Evolutionary conservation across 2,888 invertebrate genomes (phyloP).

Genomic region (Yponomeuta sedellus): DNA sequence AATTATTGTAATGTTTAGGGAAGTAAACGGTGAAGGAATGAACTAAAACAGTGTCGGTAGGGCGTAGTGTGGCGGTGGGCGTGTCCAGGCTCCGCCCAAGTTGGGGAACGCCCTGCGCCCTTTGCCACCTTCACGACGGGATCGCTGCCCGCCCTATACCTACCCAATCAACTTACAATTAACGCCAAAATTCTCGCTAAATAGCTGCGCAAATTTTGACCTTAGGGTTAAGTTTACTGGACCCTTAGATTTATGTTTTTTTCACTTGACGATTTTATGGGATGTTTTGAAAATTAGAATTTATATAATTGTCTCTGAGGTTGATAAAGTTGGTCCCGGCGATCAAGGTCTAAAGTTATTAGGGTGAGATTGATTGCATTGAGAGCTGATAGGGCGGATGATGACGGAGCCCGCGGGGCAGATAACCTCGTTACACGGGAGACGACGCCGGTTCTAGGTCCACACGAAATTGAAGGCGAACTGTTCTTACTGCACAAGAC

Average conservation of each 20-base stretch:
- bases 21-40: background rate
- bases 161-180: conserved; percentile 5
- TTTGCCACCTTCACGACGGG: conserved; percentile 63
- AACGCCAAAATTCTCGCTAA: background rate
- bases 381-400: conserved; percentile 55
- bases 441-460: conserved; percentile 20
- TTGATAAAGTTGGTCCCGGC: background rate
- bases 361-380: conserved; percentile 54
- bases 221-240: background rate
- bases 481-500: background rate
- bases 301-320: background rate
- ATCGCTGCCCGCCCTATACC: conserved; percentile 38
- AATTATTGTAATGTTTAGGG: conserved; percentile 5
- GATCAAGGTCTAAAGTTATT: conserved; percentile 3
- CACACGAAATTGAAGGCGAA: background rate
- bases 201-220: background rate
- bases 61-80: conserved; percentile 63
- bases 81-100: conserved; percentile 68
- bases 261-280: background rate
- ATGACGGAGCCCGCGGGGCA: conserved; percentile 69
- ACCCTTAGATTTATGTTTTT: background rate
- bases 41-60: conserved; percentile 25
- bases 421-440: conserved; percentile 71
- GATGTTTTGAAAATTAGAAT: too few relatives aligned
- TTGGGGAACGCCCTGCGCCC: conserved; percentile 63